Evolutionary conservation across 2,113 vertebrate species (phyloP), one percentile per base, ranked within the genome.

Genomic region (Pangasianodon gigas): DNA sequence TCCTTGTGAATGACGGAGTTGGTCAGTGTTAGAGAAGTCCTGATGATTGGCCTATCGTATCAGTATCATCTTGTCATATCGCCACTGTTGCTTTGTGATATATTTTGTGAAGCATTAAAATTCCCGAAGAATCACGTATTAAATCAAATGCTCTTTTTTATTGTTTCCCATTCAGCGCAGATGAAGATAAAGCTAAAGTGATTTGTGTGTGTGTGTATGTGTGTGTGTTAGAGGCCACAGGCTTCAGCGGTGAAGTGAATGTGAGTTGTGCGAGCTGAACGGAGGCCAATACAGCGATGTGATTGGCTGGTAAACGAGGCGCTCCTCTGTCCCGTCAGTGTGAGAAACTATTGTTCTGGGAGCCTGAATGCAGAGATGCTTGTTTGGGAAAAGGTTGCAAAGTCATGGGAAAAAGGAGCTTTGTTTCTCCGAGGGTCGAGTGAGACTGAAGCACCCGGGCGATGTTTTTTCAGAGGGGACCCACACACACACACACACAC

Each of bases 331-430:
- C 32, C 93, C 94, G 92, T 93, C 96, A 95, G 94, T 96, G 96
- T 96, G 96, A 97, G 95, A 96, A 96, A 95, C 96, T 94, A 97
- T 96, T 96, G 96, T 96, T 95, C 94, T 87, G 91, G 87, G 85
- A 87, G 94, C 92, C 92, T 94, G 94, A 96, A 93, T 93, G 95
- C 94, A 95, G 95, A 94, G 92, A 96, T 93, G 91, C 94, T 94
- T 95, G 92, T 96, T 97, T 96, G 95, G 96, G 95, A 96, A 97
- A 96, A 97, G 96, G 96, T 95, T 97, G 96, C 93, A 95, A 97
- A 97, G 97, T 97, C 97, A 96, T 97, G 97, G 97, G 97, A 97
- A 98, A 95, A 96, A 93, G 92, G 93, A 93, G 95, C 90, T 94
- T 94, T 92, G 94, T 93, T 91, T 92, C 94, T 95, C 93, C 93